Evolutionary conservation across 1,140 invertebrate species (phyloP).

Genomic region (Bombus impatiens): DNA sequence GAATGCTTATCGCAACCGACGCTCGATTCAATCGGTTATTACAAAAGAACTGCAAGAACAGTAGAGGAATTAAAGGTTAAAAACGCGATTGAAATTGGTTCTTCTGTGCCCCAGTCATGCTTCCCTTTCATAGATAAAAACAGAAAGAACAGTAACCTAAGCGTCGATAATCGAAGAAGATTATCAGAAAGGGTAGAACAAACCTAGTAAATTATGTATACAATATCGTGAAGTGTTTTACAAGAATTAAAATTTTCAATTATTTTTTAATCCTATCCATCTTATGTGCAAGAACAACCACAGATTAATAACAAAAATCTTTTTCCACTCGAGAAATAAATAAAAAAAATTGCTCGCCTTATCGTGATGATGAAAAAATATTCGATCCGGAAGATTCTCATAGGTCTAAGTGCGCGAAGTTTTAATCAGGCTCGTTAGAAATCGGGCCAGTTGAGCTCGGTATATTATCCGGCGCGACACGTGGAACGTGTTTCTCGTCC

Average conservation of each 20-base stretch:
- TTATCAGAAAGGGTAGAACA: neutral
- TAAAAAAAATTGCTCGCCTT: neutral
- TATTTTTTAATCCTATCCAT: neutral
- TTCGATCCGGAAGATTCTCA: neutral
- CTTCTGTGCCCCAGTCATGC: too few relatives aligned
- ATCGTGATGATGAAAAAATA: neutral
- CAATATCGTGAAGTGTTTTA: neutral
- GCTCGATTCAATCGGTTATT: neutral
- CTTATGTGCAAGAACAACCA: neutral
- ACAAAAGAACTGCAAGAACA: constrained; percentile 1
- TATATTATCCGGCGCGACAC: neutral
- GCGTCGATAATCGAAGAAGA: neutral
- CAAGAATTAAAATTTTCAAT: neutral
- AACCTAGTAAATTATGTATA: neutral
- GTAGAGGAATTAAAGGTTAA: neutral
- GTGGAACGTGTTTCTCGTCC: constrained; percentile 16
- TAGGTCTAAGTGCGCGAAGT: neutral
- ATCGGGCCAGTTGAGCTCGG: neutral
- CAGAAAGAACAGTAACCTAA: neutral
- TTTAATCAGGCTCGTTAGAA: constrained; percentile 41
- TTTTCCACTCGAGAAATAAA: neutral
- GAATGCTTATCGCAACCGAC: constrained; percentile 11
- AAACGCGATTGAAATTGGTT: constrained; percentile 10
- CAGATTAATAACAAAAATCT: neutral
- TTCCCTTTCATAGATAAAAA: neutral